Percentiles rank a stretch among this genome's conserved stretches.
These are phyloP conservation scores for Oppia nitens DNA, from an alignment of 1,140 invertebrate species.

Conservation along the genomic window DNA sequence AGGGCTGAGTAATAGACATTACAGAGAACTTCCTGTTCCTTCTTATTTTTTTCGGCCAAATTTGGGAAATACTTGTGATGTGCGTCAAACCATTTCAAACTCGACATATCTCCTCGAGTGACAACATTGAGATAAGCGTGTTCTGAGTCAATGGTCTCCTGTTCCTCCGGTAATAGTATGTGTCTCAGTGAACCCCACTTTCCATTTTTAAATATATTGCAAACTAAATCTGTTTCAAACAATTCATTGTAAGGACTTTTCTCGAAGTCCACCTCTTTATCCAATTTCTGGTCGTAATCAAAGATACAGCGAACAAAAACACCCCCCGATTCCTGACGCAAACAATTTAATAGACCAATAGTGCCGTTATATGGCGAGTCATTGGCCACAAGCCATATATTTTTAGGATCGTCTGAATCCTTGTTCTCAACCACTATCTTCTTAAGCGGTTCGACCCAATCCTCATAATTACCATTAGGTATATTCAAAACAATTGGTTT, in stretches of 20 bases:
- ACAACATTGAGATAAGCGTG: slow-evolving; percentile 85
- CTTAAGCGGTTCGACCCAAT: slow-evolving; percentile 49
- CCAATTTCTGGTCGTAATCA: not conserved
- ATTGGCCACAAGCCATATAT: slow-evolving; percentile 46
- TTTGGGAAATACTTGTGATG: slow-evolving; percentile 25
- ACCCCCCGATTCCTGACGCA: slow-evolving; percentile 65
- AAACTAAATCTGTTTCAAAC: slow-evolving; percentile 52
- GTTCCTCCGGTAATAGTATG: slow-evolving; percentile 32
- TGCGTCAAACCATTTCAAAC: slow-evolving; percentile 80
- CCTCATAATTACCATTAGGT: slow-evolving; percentile 28
- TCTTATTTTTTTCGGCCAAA: slow-evolving; percentile 21
- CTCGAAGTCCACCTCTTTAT: not conserved
- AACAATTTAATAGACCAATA: slow-evolving; percentile 70
- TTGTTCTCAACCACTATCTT: not conserved
- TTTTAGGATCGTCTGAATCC: not conserved
- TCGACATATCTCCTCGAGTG: slow-evolving; percentile 66
- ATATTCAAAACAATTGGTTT: slow-evolving; percentile 28
- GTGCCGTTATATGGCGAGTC: slow-evolving; percentile 42
- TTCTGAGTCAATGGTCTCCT: slow-evolving; percentile 33
- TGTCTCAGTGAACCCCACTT: slow-evolving; percentile 72
- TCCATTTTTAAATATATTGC: slow-evolving; percentile 55
- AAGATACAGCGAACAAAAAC: slow-evolving; percentile 40
- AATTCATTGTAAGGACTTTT: slow-evolving; percentile 1
- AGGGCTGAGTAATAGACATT: slow-evolving; percentile 70
- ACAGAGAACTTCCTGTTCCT: slow-evolving; percentile 44